phyloP scores from a whole-genome alignment of 2,113 vertebrate genomes.

The Chaetodon auriga region DNA sequence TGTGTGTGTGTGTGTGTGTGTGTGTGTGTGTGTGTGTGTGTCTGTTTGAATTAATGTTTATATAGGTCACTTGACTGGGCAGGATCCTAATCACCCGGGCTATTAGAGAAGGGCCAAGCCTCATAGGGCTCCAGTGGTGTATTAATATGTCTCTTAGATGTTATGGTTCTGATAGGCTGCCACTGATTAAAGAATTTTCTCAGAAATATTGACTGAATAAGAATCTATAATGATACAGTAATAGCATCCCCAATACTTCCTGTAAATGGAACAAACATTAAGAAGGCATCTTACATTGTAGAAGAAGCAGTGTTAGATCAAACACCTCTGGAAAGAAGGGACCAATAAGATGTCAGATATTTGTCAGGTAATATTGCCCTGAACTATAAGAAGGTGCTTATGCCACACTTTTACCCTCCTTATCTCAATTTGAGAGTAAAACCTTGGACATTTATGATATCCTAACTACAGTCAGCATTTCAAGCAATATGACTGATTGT shows the following conservation, averaged over 20 bases:
- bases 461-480: too few relatives aligned
- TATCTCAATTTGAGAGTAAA: too few relatives aligned
- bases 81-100: constrained; percentile 33
- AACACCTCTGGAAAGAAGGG: too few relatives aligned
- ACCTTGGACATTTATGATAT: too few relatives aligned
- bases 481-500: too few relatives aligned
- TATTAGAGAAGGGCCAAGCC: constrained; percentile 10
- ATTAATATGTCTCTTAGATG: constrained; percentile 13
- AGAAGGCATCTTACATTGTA: not conserved
- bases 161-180: constrained; percentile 18
- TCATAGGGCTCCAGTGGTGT: constrained; percentile 11
- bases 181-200: constrained; percentile 1
- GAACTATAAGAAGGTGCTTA: too few relatives aligned
- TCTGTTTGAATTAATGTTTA: not conserved
- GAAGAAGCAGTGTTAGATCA: not conserved
- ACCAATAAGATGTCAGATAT: too few relatives aligned
- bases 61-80: constrained; percentile 8
- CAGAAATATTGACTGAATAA: not conserved
- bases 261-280: not conserved
- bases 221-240: not conserved
- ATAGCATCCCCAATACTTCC: not conserved
- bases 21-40: constrained; percentile 25
- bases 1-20: constrained; percentile 18
- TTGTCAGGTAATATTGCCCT: too few relatives aligned
- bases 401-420: too few relatives aligned